Percentiles rank a stretch among this genome's conserved stretches.
Conservation (phyloP, 2,888 invertebrate species). For the Blastobasis lacticolella region DNA sequence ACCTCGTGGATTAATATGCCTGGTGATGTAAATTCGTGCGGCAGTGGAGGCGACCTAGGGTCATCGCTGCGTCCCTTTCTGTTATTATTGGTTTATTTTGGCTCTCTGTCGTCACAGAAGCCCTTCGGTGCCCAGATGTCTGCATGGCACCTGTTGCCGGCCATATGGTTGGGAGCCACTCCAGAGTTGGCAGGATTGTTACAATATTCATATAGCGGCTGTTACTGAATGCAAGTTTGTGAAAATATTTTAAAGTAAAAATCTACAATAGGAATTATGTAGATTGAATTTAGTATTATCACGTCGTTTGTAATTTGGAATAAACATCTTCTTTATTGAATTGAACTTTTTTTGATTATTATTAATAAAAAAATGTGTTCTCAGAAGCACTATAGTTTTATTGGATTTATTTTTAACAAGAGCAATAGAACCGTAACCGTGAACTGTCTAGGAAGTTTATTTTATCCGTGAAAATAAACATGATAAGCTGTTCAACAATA, state of each 20-base stretch:
- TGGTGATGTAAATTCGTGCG: conserved; percentile 20
- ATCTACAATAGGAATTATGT: too few relatives aligned
- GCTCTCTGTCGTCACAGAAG: conserved; percentile 42
- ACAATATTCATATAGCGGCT: not conserved
- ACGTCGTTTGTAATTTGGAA: not conserved
- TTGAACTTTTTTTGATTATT: not conserved
- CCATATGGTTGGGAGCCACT: conserved; percentile 33
- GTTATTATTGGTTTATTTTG: conserved; percentile 26
- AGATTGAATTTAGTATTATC: too few relatives aligned
- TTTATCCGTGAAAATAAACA: conserved; percentile 7
- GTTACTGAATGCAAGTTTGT: not conserved
- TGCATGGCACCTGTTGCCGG: conserved; percentile 49
- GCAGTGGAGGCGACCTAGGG: too few relatives aligned
- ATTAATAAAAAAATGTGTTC: not conserved
- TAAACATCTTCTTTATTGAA: not conserved
- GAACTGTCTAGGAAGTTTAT: conserved; percentile 45
- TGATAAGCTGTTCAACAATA: not conserved
- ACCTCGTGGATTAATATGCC: conserved; percentile 2
- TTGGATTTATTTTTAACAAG: too few relatives aligned
- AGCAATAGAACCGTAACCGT: conserved; percentile 22
- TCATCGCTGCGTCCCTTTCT: conserved; percentile 31
- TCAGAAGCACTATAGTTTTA: too few relatives aligned
- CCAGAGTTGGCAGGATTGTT: conserved; percentile 5
- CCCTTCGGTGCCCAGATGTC: conserved; percentile 61
- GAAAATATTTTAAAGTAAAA: too few relatives aligned